Evolutionary conservation across 2,888 invertebrate genomes (phyloP), one percentile per base, ranked within the genome.

Genomic region (Drosophila emarginata): DNA sequence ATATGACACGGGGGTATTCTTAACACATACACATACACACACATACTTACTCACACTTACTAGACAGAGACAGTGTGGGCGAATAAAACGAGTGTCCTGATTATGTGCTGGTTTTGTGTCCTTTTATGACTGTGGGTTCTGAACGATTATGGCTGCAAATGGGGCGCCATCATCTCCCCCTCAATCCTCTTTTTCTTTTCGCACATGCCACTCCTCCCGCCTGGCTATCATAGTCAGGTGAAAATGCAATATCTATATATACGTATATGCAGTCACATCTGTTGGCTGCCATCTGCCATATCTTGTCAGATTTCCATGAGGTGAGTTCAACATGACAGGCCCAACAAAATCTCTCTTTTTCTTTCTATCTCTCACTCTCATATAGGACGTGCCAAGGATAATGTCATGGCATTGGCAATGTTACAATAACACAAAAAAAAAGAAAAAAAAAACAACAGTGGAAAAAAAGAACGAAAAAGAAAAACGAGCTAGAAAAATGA

Each of bases 351-450:
- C 11, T 14, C 9, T 7, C 40, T 3, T 11, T 15, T 21, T 11
- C 18, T 45, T 1, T 45, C 12, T 45, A 37, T 21, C 7, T 45
- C 45, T 45, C 21, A 21, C 45, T 45, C 45, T 45, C 12, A 7
- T 64, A 57, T 71, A 60, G 70, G 73, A 82, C 87, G 82, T 82
- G 82, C 82, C 82, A 82, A 82, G 88, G 82, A 82, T 85, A 87
- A 82, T 67, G 79, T 62, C 73, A 77, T 9, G 45, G 53, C 67
- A 64, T 50, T 76, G 79, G 60, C 77, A 62, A 26, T 52, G 36
- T 23, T 37, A 18, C 56, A 51, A 52, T 26, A 15, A 21, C 45
- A 50, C 18, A 39, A 56, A 39, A 26, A 45, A 54, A 59, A 50
- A 14, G 3, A 26, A 4, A 4, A 6, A 58, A 2, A 18, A n/a